Conservation (phyloP, 2,888 invertebrate genomes). For the Sinopyrophorus schimmeli region DNA sequence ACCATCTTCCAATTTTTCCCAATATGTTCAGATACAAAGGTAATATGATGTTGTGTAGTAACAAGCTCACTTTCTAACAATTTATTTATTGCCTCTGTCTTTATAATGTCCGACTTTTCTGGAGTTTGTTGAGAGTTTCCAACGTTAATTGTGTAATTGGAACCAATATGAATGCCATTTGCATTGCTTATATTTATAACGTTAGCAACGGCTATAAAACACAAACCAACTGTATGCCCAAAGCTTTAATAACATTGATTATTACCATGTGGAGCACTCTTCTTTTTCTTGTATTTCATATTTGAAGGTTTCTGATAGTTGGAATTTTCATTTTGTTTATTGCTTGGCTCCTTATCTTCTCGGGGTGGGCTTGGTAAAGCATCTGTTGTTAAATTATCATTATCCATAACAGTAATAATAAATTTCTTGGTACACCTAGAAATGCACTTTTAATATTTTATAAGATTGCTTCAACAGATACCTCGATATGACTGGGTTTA, state of each 20-base stretch:
- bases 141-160: slow-evolving; percentile 53
- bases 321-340: slow-evolving; percentile 13
- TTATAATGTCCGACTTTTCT: slow-evolving; percentile 38
- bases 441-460: too few species aligned
- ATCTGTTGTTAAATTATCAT: slow-evolving; percentile 37
- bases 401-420: too few species aligned
- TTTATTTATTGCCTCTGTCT: slow-evolving; percentile 36
- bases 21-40: slow-evolving; percentile 62
- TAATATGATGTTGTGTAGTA: slow-evolving; percentile 60
- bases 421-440: too few species aligned
- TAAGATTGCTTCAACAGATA: too few species aligned
- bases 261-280: too few species aligned
- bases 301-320: too few species aligned
- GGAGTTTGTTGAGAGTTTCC: slow-evolving; percentile 14
- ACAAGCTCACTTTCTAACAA: slow-evolving; percentile 39
- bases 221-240: too few species aligned
- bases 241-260: too few species aligned
- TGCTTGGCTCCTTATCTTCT: slow-evolving; percentile 15
- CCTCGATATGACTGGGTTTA: too few species aligned
- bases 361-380: slow-evolving; percentile 40
- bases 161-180: slow-evolving; percentile 56
- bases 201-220: slow-evolving; percentile 56
- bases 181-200: slow-evolving; percentile 59
- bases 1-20: slow-evolving; percentile 64
- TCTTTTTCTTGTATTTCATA: too few species aligned